Evolutionary conservation across 2,797 vertebrate species (phyloP).

Genomic region (Cottoperca gobio): DNA sequence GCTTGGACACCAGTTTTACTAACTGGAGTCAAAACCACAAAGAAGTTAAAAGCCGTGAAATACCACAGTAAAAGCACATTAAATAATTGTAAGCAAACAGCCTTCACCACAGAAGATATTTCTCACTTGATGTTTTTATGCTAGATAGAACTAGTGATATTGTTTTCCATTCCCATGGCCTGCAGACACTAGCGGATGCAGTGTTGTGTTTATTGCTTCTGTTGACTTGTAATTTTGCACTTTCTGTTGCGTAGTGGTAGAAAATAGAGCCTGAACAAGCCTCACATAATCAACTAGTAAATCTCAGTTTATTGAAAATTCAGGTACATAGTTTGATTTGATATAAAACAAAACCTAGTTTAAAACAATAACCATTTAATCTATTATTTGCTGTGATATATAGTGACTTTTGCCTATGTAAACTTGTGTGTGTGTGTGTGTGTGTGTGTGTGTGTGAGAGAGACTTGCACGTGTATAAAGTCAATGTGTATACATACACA

Average conservation of each 20-base stretch:
- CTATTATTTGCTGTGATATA: not conserved
- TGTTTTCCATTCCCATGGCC: conserved; percentile 14
- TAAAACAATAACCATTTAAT: not conserved
- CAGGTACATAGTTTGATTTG: not conserved
- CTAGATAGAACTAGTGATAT: not conserved
- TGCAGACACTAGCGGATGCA: not conserved
- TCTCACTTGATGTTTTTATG: conserved; percentile 5
- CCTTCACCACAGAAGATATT: conserved; percentile 4
- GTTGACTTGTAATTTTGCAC: not conserved
- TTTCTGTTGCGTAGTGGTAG: not conserved
- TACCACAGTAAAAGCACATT: not conserved
- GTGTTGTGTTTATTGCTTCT: conserved; percentile 7
- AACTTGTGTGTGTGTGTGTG: not conserved
- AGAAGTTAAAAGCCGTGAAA: not conserved
- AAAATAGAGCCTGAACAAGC: not conserved
- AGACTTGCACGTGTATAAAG: not conserved
- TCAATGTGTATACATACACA: not conserved
- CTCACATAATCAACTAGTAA: not conserved
- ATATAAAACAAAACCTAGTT: not conserved
- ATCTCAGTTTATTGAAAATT: not conserved
- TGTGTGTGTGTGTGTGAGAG: not conserved
- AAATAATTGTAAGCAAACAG: conserved; percentile 3
- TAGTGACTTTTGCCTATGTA: not conserved
- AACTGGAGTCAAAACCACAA: not conserved
- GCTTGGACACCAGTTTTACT: not conserved